These are phyloP conservation scores for Bubo bubo DNA, from an alignment of 2,113 vertebrate genomes.

Conservation along the genomic window DNA sequence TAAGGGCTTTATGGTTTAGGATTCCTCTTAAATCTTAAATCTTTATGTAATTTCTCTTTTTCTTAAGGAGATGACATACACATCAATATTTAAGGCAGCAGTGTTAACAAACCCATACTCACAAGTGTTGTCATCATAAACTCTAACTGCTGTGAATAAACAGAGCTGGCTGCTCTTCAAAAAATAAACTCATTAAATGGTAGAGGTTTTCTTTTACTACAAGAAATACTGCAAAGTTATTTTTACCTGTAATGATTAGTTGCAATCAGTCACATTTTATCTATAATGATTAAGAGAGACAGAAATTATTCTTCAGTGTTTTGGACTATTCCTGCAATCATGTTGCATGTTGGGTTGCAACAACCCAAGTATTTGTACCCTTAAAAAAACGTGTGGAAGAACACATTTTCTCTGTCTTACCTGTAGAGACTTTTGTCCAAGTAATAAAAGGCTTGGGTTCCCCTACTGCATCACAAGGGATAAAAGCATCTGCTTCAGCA, in stretches of 20 bases:
- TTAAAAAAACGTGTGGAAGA: not conserved
- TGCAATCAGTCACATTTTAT: not conserved
- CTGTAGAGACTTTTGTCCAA: constrained; percentile 90
- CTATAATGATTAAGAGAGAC: not conserved
- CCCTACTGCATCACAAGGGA: constrained; percentile 85
- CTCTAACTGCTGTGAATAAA: not conserved
- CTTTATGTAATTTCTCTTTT: not conserved
- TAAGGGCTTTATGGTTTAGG: not conserved
- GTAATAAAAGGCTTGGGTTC: constrained; percentile 84
- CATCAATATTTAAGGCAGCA: not conserved
- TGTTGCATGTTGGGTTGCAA: not conserved
- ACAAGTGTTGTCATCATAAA: not conserved
- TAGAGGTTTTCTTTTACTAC: not conserved
- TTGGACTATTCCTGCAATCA: not conserved
- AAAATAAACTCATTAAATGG: not conserved
- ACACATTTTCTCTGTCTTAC: constrained; percentile 61
- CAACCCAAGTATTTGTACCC: not conserved
- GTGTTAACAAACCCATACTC: not conserved
- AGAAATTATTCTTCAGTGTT: not conserved
- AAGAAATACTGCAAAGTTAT: not conserved
- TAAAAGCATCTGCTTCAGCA: constrained; percentile 78
- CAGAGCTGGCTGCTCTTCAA: not conserved
- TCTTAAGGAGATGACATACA: not conserved
- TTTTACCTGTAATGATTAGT: not conserved
- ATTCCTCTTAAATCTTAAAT: not conserved